Evolutionary conservation across 2,113 vertebrate genomes (phyloP).

Genomic region (Octodon degus): DNA sequence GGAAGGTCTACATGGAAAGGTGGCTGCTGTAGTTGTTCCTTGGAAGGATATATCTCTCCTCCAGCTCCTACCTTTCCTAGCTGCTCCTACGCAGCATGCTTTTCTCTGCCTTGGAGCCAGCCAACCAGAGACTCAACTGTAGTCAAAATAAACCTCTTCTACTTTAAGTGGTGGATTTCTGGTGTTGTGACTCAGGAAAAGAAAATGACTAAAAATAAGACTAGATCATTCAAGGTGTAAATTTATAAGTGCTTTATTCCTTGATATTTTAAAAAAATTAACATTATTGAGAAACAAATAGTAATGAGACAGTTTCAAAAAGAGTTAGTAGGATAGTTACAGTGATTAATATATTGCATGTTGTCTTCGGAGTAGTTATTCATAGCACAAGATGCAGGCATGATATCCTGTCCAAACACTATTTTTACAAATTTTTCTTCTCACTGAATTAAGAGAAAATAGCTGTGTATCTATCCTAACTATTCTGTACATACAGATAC

Average conservation of each 20-base stretch:
- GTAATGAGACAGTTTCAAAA: too few species aligned
- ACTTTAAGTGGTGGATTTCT: background rate
- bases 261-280: background rate
- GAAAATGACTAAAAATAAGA: background rate
- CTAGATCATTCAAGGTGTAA: conserved; percentile 7
- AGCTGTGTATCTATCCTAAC: too few species aligned
- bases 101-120: background rate
- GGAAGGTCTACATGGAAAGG: background rate
- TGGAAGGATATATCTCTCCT: background rate
- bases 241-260: background rate
- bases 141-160: background rate
- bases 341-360: too few species aligned
- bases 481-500: too few species aligned
- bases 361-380: too few species aligned
- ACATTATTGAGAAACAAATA: too few species aligned
- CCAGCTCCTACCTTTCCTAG: background rate
- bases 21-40: background rate
- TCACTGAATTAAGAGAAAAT: too few species aligned
- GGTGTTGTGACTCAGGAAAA: background rate
- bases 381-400: too few species aligned
- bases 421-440: too few species aligned
- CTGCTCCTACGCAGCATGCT: background rate
- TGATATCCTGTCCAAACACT: too few species aligned
- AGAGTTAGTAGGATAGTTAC: too few species aligned
- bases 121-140: background rate